These are phyloP conservation scores for Pachycephus smyrnensis DNA, from an alignment of 2,888 invertebrate genomes.

Conservation along the genomic window DNA sequence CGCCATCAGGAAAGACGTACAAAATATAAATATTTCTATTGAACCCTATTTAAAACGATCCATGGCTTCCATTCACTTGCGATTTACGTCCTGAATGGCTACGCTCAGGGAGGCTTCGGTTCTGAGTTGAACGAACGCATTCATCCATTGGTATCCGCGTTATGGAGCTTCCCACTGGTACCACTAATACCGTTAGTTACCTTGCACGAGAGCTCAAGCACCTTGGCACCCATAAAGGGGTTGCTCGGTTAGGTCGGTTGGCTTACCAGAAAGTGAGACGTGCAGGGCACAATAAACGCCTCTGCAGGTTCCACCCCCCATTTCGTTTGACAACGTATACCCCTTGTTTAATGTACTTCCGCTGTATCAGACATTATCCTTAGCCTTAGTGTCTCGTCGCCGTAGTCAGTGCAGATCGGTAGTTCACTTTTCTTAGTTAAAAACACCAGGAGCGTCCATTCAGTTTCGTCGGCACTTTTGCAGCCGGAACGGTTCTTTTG, in stretches of 20 bases:
- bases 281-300: constrained; percentile 51
- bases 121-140: no score
- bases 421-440: no score
- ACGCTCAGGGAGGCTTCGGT: constrained; percentile 1
- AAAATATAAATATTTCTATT: constrained; percentile 63
- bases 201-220: constrained; percentile 9
- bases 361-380: constrained; percentile 19
- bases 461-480: no score
- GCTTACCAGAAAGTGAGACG: constrained; percentile 33
- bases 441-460: no score
- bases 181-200: constrained; percentile 19
- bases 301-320: constrained; percentile 45
- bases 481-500: no score
- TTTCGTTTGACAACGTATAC: constrained; percentile 43
- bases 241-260: constrained; percentile 1
- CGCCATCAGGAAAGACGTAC: constrained; percentile 28
- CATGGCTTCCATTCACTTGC: constrained; percentile 30
- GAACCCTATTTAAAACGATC: constrained; percentile 54
- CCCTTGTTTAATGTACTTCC: constrained; percentile 53
- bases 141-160: no score
- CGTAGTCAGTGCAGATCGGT: no score
- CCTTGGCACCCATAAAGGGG: constrained; percentile 13
- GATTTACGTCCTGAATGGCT: constrained; percentile 14
- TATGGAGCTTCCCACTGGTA: background rate
- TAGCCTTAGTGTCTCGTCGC: background rate